Conservation (phyloP, 2,888 invertebrate species). For the Trissonchulus sp. region DNA sequence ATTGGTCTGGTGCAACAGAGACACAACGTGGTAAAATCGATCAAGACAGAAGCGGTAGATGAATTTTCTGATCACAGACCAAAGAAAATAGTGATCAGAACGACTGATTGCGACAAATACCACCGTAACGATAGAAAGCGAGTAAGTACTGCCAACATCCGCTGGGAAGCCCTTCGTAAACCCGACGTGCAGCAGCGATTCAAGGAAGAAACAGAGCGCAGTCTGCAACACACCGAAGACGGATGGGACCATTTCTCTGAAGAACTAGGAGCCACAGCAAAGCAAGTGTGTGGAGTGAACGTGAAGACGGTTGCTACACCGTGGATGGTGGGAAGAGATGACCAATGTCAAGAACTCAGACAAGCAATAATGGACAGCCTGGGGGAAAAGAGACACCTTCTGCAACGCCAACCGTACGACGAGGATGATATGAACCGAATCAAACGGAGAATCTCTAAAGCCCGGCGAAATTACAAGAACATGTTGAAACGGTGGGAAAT, state of each 20-base stretch:
- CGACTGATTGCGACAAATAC: not conserved
- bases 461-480: slow-evolving; percentile 10
- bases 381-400: not conserved
- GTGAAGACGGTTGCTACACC: slow-evolving; percentile 6
- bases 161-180: slow-evolving; percentile 14
- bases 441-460: not conserved
- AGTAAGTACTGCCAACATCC: not conserved
- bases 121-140: not conserved
- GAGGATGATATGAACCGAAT: not conserved
- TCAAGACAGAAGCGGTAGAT: slow-evolving; percentile 12
- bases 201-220: slow-evolving; percentile 13
- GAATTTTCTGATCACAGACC: slow-evolving; percentile 9
- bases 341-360: slow-evolving; percentile 9
- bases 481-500: slow-evolving; percentile 7
- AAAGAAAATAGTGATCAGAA: slow-evolving; percentile 20
- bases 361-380: not conserved
- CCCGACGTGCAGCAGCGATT: not conserved
- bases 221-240: not conserved
- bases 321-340: slow-evolving; percentile 17
- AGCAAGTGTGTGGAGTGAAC: slow-evolving; percentile 12
- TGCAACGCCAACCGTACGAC: not conserved
- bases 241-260: not conserved
- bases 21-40: slow-evolving; percentile 15
- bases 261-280: not conserved
- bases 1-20: not conserved